phyloP scores from a whole-genome alignment of 2,797 vertebrate genomes.

The Paramormyrops hopkinsi region DNA sequence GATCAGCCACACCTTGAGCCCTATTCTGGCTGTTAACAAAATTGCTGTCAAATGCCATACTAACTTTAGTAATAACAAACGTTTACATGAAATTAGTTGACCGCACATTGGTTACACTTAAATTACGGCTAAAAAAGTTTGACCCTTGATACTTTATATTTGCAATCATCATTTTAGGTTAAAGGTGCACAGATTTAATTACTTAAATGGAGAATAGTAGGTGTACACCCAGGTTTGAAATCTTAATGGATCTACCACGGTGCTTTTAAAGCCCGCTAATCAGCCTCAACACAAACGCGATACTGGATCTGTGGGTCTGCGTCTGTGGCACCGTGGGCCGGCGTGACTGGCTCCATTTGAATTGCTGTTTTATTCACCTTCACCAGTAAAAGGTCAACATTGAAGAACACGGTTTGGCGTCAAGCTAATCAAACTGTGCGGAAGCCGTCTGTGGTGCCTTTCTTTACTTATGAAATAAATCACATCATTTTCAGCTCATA shows the following conservation, averaged over 20 bases:
- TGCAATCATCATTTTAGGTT: not conserved
- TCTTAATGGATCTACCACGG: not conserved
- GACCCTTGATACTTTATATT: not conserved
- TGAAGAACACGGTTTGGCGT: not conserved
- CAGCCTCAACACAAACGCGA: not conserved
- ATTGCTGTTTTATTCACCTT: not conserved
- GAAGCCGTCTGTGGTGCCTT: not conserved
- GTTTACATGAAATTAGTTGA: not conserved
- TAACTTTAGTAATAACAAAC: not conserved
- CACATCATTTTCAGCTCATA: not conserved
- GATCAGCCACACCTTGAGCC: not conserved
- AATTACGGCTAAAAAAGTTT: not conserved
- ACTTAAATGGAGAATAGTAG: not conserved
- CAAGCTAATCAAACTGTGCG: not conserved
- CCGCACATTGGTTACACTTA: not conserved
- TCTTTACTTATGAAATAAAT: constrained; percentile 3
- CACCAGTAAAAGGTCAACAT: not conserved
- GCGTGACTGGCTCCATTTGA: not conserved
- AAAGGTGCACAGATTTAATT: not conserved
- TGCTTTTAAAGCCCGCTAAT: not conserved
- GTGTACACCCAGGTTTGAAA: not conserved
- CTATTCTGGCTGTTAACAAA: not conserved
- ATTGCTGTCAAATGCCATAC: not conserved
- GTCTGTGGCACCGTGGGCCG: not conserved
- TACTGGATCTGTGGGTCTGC: not conserved